These are phyloP conservation scores for Camelus dromedarius DNA, from an alignment of 2,113 vertebrate genomes.

Conservation along the genomic window DNA sequence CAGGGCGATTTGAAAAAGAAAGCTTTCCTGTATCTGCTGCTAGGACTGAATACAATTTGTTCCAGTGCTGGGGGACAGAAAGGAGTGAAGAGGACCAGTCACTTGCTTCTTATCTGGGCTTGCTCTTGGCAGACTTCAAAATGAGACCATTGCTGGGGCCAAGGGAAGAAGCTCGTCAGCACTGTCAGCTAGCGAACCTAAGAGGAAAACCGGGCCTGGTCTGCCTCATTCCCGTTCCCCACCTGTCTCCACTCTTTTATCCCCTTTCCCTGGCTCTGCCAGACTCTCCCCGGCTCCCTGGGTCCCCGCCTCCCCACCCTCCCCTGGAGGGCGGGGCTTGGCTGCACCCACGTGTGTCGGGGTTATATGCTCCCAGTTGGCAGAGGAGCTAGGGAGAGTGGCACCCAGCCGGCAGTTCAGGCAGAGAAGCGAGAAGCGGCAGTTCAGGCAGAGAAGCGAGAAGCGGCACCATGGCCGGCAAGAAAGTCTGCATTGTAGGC, in stretches of 20 bases:
- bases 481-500: conserved; percentile 95
- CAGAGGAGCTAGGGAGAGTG: conserved; percentile 24
- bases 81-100: not conserved
- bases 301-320: conserved; percentile 60
- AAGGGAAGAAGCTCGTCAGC: not conserved
- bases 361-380: conserved; percentile 70
- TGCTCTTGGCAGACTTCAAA: conserved; percentile 56
- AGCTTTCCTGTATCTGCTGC: not conserved
- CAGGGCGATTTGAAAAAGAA: not conserved
- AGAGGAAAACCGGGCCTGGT: not conserved
- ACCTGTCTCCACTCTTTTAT: conserved; percentile 65
- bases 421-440: conserved; percentile 28
- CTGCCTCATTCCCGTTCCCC: conserved; percentile 24
- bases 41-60: not conserved
- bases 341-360: conserved; percentile 70
- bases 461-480: conserved; percentile 83
- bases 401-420: not conserved
- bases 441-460: conserved; percentile 55
- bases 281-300: conserved; percentile 50
- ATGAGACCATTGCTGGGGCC: not conserved
- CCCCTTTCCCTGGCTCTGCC: conserved; percentile 61
- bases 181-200: not conserved
- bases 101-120: conserved; percentile 54
- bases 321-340: conserved; percentile 73
- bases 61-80: not conserved